These are phyloP conservation scores for Rhaphigaster nebulosa DNA, from an alignment of 2,888 invertebrate species.

Conservation along the genomic window DNA sequence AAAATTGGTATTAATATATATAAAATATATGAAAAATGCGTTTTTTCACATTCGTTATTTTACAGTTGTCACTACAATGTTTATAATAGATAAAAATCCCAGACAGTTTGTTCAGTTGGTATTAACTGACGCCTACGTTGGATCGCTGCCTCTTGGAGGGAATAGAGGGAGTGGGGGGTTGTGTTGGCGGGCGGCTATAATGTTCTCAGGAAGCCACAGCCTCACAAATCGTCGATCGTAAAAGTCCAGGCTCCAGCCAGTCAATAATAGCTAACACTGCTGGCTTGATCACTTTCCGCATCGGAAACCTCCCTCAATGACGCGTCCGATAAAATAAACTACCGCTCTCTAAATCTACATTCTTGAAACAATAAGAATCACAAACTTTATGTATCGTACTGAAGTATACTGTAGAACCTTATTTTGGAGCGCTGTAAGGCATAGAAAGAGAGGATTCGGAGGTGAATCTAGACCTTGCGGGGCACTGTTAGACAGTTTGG, in stretches of 20 bases:
- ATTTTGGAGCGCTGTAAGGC: neutral
- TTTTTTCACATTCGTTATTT: too few species aligned
- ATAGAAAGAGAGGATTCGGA: too few species aligned
- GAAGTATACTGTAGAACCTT: too few species aligned
- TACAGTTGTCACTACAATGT: too few species aligned
- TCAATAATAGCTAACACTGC: neutral
- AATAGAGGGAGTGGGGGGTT: too few species aligned
- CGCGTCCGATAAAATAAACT: neutral
- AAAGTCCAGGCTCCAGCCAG: neutral
- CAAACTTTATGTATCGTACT: neutral
- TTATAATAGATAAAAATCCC: neutral
- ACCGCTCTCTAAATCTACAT: neutral
- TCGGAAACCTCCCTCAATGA: neutral
- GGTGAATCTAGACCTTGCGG: too few species aligned
- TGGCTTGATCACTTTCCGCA: neutral
- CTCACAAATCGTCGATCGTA: constrained; percentile 7
- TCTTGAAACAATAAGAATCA: neutral
- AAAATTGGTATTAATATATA: too few species aligned
- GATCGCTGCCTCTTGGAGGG: neutral
- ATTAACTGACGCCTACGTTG: neutral
- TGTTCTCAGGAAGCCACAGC: constrained; percentile 1
- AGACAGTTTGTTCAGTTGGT: neutral
- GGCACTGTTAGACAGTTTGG: too few species aligned
- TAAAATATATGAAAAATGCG: too few species aligned
- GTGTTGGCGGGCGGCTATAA: neutral